phyloP scores from a whole-genome alignment of 1,140 invertebrate species.

The Polypedilum vanderplanki region DNA sequence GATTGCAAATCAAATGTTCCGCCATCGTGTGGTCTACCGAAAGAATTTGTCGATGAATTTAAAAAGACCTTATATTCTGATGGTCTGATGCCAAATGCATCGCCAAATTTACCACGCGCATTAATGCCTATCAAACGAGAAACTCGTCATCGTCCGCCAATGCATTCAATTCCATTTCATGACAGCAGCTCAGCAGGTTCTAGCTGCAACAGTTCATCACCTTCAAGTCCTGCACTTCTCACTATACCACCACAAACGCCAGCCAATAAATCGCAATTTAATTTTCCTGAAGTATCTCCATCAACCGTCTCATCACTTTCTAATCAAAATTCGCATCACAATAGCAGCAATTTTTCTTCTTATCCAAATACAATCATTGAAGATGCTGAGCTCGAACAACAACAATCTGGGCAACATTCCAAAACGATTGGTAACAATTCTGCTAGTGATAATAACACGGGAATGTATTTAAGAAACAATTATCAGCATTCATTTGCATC shows the following conservation, averaged over 20 bases:
- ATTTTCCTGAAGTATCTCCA: slow-evolving; percentile 63
- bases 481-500: slow-evolving; percentile 18
- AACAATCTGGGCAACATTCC: slow-evolving; percentile 15
- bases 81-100: slow-evolving; percentile 47
- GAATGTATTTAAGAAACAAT: slow-evolving; percentile 17
- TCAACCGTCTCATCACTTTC: slow-evolving; percentile 30
- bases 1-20: slow-evolving; percentile 87
- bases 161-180: slow-evolving; percentile 35
- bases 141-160: slow-evolving; percentile 29
- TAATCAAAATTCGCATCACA: neutral
- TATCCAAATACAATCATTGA: slow-evolving; percentile 12
- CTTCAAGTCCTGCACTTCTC: slow-evolving; percentile 83
- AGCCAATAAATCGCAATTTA: slow-evolving; percentile 63
- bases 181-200: slow-evolving; percentile 92
- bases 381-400: slow-evolving; percentile 2
- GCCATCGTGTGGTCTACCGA: slow-evolving; percentile 82
- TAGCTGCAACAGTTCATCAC: slow-evolving; percentile 92
- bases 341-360: neutral
- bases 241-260: slow-evolving; percentile 48
- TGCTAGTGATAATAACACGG: neutral
- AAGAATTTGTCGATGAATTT: slow-evolving; percentile 73
- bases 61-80: slow-evolving; percentile 59
- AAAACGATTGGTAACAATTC: slow-evolving; percentile 38
- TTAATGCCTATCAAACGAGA: slow-evolving; percentile 41
- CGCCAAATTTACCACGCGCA: slow-evolving; percentile 40